These are phyloP conservation scores for Rhamnusium bicolor DNA, from an alignment of 2,888 invertebrate genomes.

Conservation along the genomic window DNA sequence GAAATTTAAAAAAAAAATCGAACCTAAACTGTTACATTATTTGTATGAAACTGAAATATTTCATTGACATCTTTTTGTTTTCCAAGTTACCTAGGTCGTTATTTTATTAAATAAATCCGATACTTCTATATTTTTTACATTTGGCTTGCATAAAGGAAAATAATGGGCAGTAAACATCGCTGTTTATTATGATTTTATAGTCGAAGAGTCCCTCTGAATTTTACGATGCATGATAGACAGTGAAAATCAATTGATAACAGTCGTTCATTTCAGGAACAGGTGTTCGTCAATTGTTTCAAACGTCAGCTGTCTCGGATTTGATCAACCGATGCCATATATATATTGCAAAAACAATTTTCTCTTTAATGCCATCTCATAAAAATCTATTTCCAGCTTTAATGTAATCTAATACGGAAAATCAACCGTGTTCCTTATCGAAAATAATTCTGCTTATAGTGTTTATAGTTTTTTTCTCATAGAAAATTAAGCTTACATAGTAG, in stretches of 20 bases:
- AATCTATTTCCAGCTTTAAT: not conserved
- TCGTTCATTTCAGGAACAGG: slow-evolving; percentile 51
- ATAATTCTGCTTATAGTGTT: slow-evolving; percentile 28
- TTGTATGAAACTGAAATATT: no score
- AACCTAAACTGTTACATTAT: no score
- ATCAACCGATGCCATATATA: slow-evolving; percentile 43
- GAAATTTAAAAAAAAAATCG: no score
- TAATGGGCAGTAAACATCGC: not conserved
- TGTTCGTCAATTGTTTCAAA: slow-evolving; percentile 52
- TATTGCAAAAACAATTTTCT: slow-evolving; percentile 30
- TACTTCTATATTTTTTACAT: not conserved
- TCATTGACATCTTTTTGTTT: no score
- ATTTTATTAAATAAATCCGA: no score
- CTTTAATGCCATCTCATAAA: slow-evolving; percentile 20
- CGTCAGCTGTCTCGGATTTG: slow-evolving; percentile 50
- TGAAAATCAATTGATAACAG: slow-evolving; percentile 46
- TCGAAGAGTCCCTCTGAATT: not conserved
- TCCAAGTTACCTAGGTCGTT: no score
- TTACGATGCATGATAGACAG: slow-evolving; percentile 29
- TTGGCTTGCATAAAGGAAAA: not conserved
- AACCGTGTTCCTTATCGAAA: slow-evolving; percentile 19
- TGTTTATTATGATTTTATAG: slow-evolving; percentile 9
- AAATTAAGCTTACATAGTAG: slow-evolving; percentile 49
- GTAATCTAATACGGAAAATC: slow-evolving; percentile 16
- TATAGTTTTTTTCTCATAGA: slow-evolving; percentile 43